phyloP scores from a whole-genome alignment of 2,113 vertebrate genomes.

The Entelurus aequoreus region DNA sequence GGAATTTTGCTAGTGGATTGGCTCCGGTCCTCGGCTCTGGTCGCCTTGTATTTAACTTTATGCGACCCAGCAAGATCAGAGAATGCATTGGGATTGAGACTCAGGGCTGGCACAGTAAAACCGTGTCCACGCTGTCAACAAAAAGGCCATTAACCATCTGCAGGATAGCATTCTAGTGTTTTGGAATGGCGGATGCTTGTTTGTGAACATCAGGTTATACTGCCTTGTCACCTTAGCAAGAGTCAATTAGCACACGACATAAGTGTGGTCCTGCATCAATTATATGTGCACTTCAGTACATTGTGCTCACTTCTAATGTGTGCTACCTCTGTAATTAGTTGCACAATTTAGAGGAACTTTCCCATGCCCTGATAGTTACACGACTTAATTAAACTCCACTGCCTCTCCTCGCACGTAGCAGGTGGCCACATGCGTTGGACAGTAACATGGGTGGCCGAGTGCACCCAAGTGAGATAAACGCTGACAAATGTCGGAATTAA shows the following conservation, averaged over 20 bases:
- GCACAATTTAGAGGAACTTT: conserved; percentile 65
- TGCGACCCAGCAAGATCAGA: conserved; percentile 56
- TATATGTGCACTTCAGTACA: conserved; percentile 51
- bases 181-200: neutral
- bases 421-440: conserved; percentile 23
- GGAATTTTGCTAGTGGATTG: conserved; percentile 33
- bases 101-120: conserved; percentile 31
- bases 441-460: conserved; percentile 29
- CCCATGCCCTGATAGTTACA: conserved; percentile 69
- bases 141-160: conserved; percentile 40
- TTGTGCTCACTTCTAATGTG: conserved; percentile 46
- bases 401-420: conserved; percentile 51
- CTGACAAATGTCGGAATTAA: conserved; percentile 25
- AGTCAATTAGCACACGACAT: conserved; percentile 16
- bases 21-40: conserved; percentile 25
- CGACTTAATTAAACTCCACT: conserved; percentile 57
- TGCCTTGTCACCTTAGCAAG: neutral
- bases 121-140: conserved; percentile 61
- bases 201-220: neutral
- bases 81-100: conserved; percentile 38
- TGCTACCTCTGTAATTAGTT: conserved; percentile 59
- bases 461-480: conserved; percentile 10
- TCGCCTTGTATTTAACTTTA: conserved; percentile 65
- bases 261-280: conserved; percentile 27
- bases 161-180: conserved; percentile 66